These are phyloP conservation scores for Cherax quadricarinatus DNA, from an alignment of 1,140 invertebrate genomes.

Conservation along the genomic window DNA sequence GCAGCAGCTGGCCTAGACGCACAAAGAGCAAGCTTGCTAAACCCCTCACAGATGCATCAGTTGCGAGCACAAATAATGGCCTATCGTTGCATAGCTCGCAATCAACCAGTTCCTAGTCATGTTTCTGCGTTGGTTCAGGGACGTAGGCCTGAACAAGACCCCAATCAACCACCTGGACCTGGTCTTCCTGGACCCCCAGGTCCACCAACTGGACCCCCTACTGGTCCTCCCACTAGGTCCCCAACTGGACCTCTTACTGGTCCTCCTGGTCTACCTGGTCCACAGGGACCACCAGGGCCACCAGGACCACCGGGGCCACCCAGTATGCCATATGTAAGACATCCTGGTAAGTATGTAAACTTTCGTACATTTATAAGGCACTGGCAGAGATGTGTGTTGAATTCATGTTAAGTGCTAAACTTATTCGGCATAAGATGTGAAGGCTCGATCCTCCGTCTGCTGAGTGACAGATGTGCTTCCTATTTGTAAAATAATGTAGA, in stretches of 20 bases:
- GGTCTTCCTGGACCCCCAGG: constrained; percentile 40
- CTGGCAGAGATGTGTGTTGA: too few relatives aligned
- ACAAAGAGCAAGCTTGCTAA: constrained; percentile 66
- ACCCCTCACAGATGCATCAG: constrained; percentile 86
- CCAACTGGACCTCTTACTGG: constrained; percentile 39
- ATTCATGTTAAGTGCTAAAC: too few relatives aligned
- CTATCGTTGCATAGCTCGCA: constrained; percentile 92
- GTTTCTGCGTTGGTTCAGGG: constrained; percentile 84
- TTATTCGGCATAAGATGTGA: too few relatives aligned
- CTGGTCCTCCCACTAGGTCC: constrained; percentile 51
- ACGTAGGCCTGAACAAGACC: constrained; percentile 76
- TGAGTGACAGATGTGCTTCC: too few relatives aligned
- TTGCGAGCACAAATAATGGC: constrained; percentile 96
- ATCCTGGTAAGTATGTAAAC: constrained; percentile 48
- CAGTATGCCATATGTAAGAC: constrained; percentile 58
- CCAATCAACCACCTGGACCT: constrained; percentile 48
- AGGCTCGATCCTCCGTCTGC: too few relatives aligned
- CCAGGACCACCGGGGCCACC: constrained; percentile 73
- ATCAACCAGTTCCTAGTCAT: constrained; percentile 92
- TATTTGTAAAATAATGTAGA: too few relatives aligned
- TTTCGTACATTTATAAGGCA: too few relatives aligned
- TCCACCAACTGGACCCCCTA: constrained; percentile 49
- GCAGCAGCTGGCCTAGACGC: constrained; percentile 55
- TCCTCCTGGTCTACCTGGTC: constrained; percentile 45
- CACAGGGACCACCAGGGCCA: constrained; percentile 74